Conservation (phyloP, 2,113 vertebrate genomes). For the Dolichallabes microphthalmus region DNA sequence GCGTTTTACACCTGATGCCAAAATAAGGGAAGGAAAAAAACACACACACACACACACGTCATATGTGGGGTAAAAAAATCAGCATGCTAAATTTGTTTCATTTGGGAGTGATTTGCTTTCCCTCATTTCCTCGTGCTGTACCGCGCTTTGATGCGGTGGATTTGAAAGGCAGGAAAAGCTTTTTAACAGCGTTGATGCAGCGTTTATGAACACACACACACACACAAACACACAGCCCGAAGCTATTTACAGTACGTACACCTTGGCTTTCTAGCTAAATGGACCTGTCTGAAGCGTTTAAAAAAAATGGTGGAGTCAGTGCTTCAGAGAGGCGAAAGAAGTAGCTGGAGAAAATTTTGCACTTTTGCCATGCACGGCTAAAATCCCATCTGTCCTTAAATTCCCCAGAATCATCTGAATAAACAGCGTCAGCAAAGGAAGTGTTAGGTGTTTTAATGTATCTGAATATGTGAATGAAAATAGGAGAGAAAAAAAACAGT, state of each 20-base stretch:
- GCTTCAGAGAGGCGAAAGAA: background rate
- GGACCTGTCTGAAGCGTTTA: conserved; percentile 32
- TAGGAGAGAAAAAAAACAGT: background rate
- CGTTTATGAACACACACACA: background rate
- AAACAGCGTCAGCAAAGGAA: background rate
- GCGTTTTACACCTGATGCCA: conserved; percentile 38
- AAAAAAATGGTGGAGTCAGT: conserved; percentile 30
- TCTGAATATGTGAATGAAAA: conserved; percentile 26
- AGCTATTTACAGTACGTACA: conserved; percentile 41
- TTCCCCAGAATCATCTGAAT: background rate
- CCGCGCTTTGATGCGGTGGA: conserved; percentile 27
- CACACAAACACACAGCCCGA: background rate
- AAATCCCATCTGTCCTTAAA: background rate
- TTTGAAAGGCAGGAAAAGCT: conserved; percentile 33
- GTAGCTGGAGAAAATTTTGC: background rate
- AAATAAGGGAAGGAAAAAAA: background rate
- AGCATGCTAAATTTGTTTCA: conserved; percentile 38
- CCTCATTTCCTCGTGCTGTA: conserved; percentile 10
- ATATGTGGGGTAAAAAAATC: conserved; percentile 15
- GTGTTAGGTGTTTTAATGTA: background rate
- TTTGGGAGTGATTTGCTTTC: conserved; percentile 39
- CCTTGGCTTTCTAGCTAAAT: conserved; percentile 43
- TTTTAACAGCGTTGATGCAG: conserved; percentile 17
- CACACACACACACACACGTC: background rate
- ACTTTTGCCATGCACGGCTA: conserved; percentile 1